Conservation (phyloP, 2,797 vertebrate species). For the Neosilurus hyrtlii region DNA sequence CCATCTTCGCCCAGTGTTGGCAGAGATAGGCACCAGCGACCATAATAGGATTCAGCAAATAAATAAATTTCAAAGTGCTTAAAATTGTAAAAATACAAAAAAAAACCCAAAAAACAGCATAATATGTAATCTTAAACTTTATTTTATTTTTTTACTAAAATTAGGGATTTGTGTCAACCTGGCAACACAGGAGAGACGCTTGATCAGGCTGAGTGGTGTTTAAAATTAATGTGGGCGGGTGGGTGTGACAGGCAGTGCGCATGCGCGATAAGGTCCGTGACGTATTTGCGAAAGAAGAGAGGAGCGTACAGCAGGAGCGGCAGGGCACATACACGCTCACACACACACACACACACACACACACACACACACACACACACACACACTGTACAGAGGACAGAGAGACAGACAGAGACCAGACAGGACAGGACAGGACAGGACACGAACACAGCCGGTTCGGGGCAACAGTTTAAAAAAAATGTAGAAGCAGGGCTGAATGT, state of each 20-base stretch:
- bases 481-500: background rate
- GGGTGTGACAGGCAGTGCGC: slow-evolving; percentile 63
- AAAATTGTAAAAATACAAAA: too few relatives aligned
- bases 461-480: slow-evolving; percentile 28
- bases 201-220: slow-evolving; percentile 16
- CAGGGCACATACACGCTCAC: slow-evolving; percentile 20
- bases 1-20: too few relatives aligned
- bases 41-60: too few relatives aligned
- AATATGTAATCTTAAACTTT: too few relatives aligned
- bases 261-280: slow-evolving; percentile 69
- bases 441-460: slow-evolving; percentile 9
- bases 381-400: slow-evolving; percentile 18
- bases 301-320: slow-evolving; percentile 55
- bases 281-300: slow-evolving; percentile 67
- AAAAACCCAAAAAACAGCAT: too few relatives aligned
- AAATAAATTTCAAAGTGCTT: too few relatives aligned
- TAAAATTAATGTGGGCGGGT: slow-evolving; percentile 38
- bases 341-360: background rate
- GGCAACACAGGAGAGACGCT: background rate
- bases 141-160: too few relatives aligned
- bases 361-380: background rate
- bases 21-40: too few relatives aligned
- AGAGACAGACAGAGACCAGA: slow-evolving; percentile 23
- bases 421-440: slow-evolving; percentile 14
- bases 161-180: background rate